phyloP scores from a whole-genome alignment of 1,140 invertebrate genomes.

The Aporrectodea caliginosa region DNA sequence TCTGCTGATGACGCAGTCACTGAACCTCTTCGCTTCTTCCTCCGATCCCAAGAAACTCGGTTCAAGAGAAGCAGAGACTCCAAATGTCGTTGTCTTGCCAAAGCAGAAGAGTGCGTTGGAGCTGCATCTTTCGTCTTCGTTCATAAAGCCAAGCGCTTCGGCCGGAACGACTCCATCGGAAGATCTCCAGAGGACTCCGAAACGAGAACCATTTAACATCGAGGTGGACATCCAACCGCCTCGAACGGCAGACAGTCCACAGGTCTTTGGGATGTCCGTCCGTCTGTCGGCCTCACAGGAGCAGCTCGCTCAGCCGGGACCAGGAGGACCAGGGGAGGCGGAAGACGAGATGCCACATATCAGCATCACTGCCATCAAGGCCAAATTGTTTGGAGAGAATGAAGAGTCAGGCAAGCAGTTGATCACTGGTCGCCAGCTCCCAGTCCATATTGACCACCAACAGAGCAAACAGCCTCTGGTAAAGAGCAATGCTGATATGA shows the following conservation, averaged over 20 bases:
- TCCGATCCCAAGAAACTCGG: not conserved
- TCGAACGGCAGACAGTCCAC: not conserved
- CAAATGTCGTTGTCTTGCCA: not conserved
- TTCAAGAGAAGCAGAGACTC: too few species aligned
- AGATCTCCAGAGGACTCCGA: not conserved
- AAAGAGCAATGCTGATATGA: too few species aligned
- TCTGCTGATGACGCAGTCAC: not conserved
- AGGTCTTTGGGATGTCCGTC: not conserved
- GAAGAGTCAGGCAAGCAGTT: not conserved
- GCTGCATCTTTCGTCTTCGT: not conserved
- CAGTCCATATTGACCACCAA: not conserved
- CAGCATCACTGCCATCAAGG: conserved; percentile 14
- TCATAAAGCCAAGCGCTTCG: not conserved
- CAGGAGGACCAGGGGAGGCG: not conserved
- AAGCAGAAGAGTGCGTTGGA: not conserved
- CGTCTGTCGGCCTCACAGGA: conserved; percentile 10
- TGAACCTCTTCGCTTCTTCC: not conserved
- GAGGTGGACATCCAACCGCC: not conserved
- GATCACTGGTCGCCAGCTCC: not conserved
- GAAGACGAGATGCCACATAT: conserved; percentile 1
- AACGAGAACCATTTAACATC: not conserved
- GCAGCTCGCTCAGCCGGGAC: not conserved
- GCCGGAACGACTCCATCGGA: not conserved
- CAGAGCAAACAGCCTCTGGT: not conserved
- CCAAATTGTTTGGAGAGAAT: conserved; percentile 18